Base-by-base conservation (phyloP, 35 echinoderm and acorn worm genomes). In the Ptychodera flava region DNA sequence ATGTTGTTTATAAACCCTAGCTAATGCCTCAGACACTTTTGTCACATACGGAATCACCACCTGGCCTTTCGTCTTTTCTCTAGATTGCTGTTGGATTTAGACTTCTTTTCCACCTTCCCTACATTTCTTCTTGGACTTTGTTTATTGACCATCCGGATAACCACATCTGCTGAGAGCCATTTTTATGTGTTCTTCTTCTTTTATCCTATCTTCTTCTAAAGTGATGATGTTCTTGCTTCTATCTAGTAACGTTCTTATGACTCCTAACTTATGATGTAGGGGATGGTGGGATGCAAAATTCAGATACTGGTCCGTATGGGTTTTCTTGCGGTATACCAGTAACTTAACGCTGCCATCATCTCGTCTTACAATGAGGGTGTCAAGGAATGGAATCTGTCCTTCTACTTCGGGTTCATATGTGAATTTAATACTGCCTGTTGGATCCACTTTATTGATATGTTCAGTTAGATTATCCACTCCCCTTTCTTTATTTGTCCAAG, bases 371-470 rank as follows among this genome's bases (percentile, higher is more conserved):
- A 75, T 85, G n/a, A 45, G 84, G 37, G 84, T 85, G 36, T 85
- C 84, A 30, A 86, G 38, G 12, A 77, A 76, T 77, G 85, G n/a
- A 31, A 86, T 2, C 27, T 77, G 31, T 28, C 64, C 2, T 31
- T 86, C 33, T 31, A 31, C 64, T 33, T 78, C 85, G 0, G 27
- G 45, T 78, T 52, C 85, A 32, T 33, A 32, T 31, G 53, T 86
- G 53, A 86, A 86, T 31, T 1, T 86, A 1, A 77, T 86, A 34
- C 16, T 86, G 31, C 88, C 88, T n/a, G 88, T 78, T 32, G 80
- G 37, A 76, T 89, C 88, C 14, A 89, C 76, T 29, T 81, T 82
- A 64, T 89, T 89, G 0, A 89, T 36, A 33, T 84, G 88, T 29
- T 89, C 81, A 15, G 81, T 84, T 16, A 83, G 38, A 76, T 77